These are phyloP conservation scores for Heliocidaris erythrogramma DNA, from an alignment of 35 echinoderm and acorn worm species.

Conservation along the genomic window DNA sequence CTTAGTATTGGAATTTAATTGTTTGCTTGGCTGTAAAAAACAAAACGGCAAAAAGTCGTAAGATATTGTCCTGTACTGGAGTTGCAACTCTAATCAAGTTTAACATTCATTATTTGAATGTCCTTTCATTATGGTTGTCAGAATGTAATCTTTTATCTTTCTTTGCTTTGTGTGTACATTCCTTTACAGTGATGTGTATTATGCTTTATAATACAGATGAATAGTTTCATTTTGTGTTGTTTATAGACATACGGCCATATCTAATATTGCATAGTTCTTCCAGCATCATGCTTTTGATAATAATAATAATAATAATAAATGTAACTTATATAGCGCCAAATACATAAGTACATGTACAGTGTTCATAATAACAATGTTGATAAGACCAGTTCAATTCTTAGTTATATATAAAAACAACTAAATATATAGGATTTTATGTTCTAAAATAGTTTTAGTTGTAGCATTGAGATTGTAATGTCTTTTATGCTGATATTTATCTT, in stretches of 20 bases:
- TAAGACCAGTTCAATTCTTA: too few relatives aligned
- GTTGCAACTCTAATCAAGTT: not conserved
- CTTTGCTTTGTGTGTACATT: constrained; percentile 8
- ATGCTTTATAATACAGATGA: not conserved
- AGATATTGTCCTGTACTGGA: not conserved
- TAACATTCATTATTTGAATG: not conserved
- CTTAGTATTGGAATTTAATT: not conserved
- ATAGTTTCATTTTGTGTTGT: not conserved
- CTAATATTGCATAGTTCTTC: constrained; percentile 8
- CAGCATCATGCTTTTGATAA: not conserved
- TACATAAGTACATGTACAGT: not conserved
- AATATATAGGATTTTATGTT: not conserved
- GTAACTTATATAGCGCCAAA: too few relatives aligned
- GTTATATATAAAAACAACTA: not conserved
- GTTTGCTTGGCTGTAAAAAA: not conserved
- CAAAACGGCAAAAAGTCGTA: not conserved
- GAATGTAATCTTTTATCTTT: not conserved
- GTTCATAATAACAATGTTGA: not conserved
- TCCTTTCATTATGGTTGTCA: not conserved
- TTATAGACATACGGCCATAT: not conserved
- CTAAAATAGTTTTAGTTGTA: not conserved
- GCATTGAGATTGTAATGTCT: not conserved
- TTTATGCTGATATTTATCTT: not conserved
- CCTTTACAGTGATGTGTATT: not conserved
- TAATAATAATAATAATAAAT: too few relatives aligned